These are phyloP conservation scores for Heteromurus nitidus DNA, from an alignment of 2,888 invertebrate species.

Conservation along the genomic window DNA sequence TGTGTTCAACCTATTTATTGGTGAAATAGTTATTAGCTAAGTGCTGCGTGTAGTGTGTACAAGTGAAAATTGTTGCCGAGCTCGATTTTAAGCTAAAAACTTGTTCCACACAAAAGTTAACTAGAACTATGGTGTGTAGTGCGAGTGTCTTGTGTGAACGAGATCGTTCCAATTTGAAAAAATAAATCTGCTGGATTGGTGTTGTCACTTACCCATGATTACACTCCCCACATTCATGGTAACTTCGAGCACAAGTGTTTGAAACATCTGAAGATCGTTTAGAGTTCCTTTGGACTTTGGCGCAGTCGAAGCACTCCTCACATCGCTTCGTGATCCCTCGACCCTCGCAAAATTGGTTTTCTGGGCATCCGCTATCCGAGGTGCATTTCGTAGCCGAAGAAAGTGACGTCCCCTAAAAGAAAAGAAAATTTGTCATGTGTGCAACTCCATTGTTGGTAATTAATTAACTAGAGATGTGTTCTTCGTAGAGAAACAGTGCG, in stretches of 20 bases:
- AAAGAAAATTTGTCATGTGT: neutral
- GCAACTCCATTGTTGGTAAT: too few species aligned
- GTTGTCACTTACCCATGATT: constrained; percentile 29
- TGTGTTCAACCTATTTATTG: too few species aligned
- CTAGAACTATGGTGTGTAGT: too few species aligned
- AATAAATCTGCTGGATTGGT: too few species aligned
- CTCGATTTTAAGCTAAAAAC: too few species aligned
- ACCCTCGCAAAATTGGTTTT: constrained; percentile 26
- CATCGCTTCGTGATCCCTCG: neutral
- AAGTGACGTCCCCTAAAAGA: neutral
- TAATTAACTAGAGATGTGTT: too few species aligned
- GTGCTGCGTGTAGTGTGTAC: too few species aligned
- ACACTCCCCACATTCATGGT: constrained; percentile 25
- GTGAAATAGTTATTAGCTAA: too few species aligned
- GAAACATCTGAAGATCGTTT: constrained; percentile 5
- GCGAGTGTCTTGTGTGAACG: too few species aligned
- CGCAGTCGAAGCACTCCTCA: constrained; percentile 23
- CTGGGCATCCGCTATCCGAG: constrained; percentile 6
- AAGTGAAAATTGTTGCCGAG: too few species aligned
- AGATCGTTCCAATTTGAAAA: too few species aligned
- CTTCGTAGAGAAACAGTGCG: neutral
- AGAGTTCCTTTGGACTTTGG: neutral
- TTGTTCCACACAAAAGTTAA: too few species aligned
- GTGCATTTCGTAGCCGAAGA: neutral
- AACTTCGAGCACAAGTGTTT: constrained; percentile 4